Evolutionary conservation across 2,113 vertebrate genomes (phyloP), one percentile per base, ranked within the genome.

Genomic region (Strix aluco): DNA sequence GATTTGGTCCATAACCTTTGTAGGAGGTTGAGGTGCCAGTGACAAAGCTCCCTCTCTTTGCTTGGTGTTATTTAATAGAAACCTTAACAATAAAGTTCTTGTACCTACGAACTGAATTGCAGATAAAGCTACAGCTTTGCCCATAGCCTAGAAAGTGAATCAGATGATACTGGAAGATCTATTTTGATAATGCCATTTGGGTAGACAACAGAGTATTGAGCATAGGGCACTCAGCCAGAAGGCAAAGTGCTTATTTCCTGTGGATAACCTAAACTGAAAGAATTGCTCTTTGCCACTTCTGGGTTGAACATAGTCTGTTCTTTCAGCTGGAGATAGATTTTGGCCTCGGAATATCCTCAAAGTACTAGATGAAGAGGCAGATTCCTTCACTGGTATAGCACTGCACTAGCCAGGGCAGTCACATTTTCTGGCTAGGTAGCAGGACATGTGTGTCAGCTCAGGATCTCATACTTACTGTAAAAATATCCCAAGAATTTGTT

Each of bases 401-500:
- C 38, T 71, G 32, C 29, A 34, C 44, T 55, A 86, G 71, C 29
- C 32, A 62, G 42, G 47, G 26, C 38, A 67, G 26, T 67, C 52
- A 74, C n/a, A 71, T 59, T 93, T 90, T 70, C 59, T 92, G 86
- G 47, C 47, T 78, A 71, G 65, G 72, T 73, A 78, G 65, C 13
- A 27, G 65, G 71, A 67, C 75, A 49, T 84, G 77, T 89, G 57
- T 88, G 55, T 95, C 58, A 91, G 47, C 47, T 93, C 80, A 86
- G 63, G 73, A 95, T 61, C 42, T 86, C 65, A 23, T 66, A 70
- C 11, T 69, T 72, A 47, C n/a, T 80, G 40, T 61, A 83, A 74
- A 96, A 96, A 71, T n/a, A 80, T 86, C 57, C 54, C 30, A 95
- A 73, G n/a, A 79, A 94, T 95, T 90, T 92, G 18, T 74, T 74